Evolutionary conservation across 2,113 vertebrate species (phyloP).

Genomic region (Felis catus): F.catus_Fca126_mat1.0 CM031417.1:131159501-131160000

Average conservation of each 20-base stretch:
- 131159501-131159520: background rate
- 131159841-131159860: background rate
- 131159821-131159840: background rate
- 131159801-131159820: background rate
- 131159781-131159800: background rate
- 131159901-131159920: constrained; percentile 50
- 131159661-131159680: background rate
- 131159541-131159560: background rate
- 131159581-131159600: background rate
- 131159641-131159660: background rate
- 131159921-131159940: constrained; percentile 61
- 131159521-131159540: background rate
- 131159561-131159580: background rate
- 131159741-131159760: background rate
- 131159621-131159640: background rate
- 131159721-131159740: background rate
- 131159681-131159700: background rate
- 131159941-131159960: constrained; percentile 73
- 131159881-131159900: constrained; percentile 55
- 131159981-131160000: constrained; percentile 65
- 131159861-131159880: constrained; percentile 58
- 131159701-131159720: background rate
- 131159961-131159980: constrained; percentile 62
- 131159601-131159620: fast-evolving
- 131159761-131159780: background rate